A percentile compares a stretch with the other conserved stretches of the same genome.
phyloP scores from a whole-genome alignment of 2,888 invertebrate genomes.

The Drosophila helvetica region DNA sequence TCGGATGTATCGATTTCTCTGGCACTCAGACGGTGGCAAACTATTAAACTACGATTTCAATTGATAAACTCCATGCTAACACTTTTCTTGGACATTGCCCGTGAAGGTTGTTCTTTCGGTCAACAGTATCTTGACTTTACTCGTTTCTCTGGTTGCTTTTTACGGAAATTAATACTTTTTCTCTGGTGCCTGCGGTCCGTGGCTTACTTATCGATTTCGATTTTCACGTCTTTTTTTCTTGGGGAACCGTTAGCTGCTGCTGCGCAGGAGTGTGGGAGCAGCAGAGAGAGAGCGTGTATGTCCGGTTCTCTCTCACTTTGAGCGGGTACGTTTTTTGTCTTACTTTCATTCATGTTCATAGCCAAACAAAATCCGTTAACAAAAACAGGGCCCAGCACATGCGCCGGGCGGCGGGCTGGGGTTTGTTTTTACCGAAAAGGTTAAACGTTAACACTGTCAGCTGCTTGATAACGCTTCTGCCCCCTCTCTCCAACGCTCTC shows the following conservation, averaged over 20 bases:
- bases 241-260: constrained; percentile 56
- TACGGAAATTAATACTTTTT: constrained; percentile 44
- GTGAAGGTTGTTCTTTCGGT: constrained; percentile 36
- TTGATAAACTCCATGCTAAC: constrained; percentile 70
- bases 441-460: constrained; percentile 13
- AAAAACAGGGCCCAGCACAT: constrained; percentile 22
- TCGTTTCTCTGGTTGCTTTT: constrained; percentile 33
- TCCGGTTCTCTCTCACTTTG: neutral
- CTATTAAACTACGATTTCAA: constrained; percentile 26
- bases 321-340: constrained; percentile 2
- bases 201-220: constrained; percentile 80
- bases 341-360: constrained; percentile 39
- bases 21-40: constrained; percentile 26
- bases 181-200: constrained; percentile 47
- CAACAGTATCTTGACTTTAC: constrained; percentile 32
- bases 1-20: constrained; percentile 35
- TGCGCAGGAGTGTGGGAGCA: constrained; percentile 35
- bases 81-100: constrained; percentile 82
- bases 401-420: constrained; percentile 12
- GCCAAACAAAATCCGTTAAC: constrained; percentile 20
- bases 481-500: constrained; percentile 1
- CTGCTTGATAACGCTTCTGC: constrained; percentile 35
- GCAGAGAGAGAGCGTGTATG: constrained; percentile 2
- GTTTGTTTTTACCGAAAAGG: constrained; percentile 20
- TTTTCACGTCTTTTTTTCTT: constrained; percentile 63